Conservation (phyloP, 2,797 vertebrate species). For the Harpagifer antarcticus region DNA sequence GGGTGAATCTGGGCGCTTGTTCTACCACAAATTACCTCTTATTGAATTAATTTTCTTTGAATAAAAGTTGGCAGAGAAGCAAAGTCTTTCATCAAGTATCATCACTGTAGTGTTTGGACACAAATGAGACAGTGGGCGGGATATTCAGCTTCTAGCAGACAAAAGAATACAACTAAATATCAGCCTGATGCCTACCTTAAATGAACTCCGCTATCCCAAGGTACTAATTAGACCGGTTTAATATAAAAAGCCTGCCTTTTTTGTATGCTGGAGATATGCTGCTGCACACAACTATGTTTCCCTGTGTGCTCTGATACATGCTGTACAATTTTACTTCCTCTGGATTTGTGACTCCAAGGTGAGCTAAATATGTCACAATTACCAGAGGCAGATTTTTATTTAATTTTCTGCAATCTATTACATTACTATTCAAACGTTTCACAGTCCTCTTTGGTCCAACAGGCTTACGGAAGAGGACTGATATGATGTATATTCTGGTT, state of each 20-base stretch:
- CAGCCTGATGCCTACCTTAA: constrained; percentile 14
- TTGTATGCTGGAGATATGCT: constrained; percentile 3
- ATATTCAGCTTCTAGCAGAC: constrained; percentile 33
- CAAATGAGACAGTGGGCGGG: constrained; percentile 46
- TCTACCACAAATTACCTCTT: constrained; percentile 65
- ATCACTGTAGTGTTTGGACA: constrained; percentile 43
- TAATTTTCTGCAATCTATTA: neutral
- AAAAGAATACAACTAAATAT: constrained; percentile 28
- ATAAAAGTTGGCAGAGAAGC: constrained; percentile 47
- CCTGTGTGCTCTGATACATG: neutral
- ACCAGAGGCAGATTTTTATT: neutral
- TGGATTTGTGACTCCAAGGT: neutral
- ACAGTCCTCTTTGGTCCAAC: too few relatives aligned
- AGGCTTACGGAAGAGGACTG: neutral
- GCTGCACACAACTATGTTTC: neutral
- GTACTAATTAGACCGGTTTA: neutral
- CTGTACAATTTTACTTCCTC: neutral
- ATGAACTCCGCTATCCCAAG: neutral
- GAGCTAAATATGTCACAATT: neutral
- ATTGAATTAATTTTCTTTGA: constrained; percentile 74
- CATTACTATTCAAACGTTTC: neutral
- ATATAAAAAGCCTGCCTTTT: neutral
- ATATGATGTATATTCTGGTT: neutral
- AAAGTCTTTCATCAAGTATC: constrained; percentile 27
- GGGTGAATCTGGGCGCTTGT: constrained; percentile 54